Evolutionary conservation across 53 echinoderm and acorn worm species (phyloP), one percentile per base, ranked within the genome.

Genomic region (Astropecten irregularis): DNA sequence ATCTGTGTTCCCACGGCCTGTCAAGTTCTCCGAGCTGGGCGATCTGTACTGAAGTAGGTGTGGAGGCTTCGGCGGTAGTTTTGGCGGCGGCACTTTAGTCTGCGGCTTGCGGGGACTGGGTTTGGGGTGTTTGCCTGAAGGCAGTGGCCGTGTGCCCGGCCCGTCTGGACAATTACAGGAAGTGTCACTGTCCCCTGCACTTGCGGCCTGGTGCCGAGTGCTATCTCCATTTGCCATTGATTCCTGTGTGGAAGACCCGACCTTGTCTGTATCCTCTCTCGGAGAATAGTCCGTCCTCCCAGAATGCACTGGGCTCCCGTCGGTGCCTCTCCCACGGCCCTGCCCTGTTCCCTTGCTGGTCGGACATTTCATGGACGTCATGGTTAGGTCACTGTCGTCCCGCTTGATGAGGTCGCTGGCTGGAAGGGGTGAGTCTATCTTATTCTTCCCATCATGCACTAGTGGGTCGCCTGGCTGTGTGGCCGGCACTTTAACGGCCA

Each of bases 51-150:
- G 56, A 42, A 89, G 76, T 37, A 89, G 53, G 25, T 76, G 76
- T 5, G 89, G 74, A 10, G 89, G 89, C 35, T 89, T 89, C 23
- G 89, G 89, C 2, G 89, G 89, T 15, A 88, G 73, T 71, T 88
- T 88, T 28, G 89, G 89, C 9, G 84, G 89, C 15, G 76, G 62
- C 25, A 34, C 55, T 64, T 76, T 53, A 13, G 54, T 2, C 37
- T 49, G 42, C 49, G 74, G 74, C 25, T 57, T 74, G 18, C 40
- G 54, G 14, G 57, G 74, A 71, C 13, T 71, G 53, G 71, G 36
- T 16, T 42, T 50, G 34, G 38, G 38, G 28, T 8, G 30, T 71
- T 51, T 71, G 11, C 32, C 6, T 9, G 52, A 34, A 11, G 9
- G 57, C 58, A 19, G 50, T 18, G 55, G 55, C 55, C 26, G 56